Conservation (phyloP, 2,113 vertebrate genomes). For the Empidonax traillii region DNA sequence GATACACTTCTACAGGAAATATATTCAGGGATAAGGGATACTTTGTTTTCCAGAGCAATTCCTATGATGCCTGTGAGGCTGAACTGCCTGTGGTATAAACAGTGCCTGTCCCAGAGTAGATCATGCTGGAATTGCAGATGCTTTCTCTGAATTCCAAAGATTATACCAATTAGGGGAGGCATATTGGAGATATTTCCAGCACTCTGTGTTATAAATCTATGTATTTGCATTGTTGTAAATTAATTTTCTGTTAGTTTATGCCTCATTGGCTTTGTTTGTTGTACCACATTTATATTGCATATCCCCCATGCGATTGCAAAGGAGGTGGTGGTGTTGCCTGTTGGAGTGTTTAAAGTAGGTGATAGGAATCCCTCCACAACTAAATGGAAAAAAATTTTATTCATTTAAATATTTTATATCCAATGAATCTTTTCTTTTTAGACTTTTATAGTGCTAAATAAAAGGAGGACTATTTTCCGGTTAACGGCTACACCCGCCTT, state of each 20-base stretch:
- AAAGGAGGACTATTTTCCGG: constrained; percentile 91
- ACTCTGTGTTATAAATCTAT: neutral
- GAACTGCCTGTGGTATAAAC: neutral
- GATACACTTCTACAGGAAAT: neutral
- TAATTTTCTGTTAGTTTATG: neutral
- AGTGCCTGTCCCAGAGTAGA: neutral
- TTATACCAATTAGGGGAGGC: neutral
- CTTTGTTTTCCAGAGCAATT: neutral
- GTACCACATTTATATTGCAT: neutral
- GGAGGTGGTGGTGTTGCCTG: neutral
- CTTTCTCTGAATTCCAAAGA: neutral
- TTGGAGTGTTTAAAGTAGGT: neutral
- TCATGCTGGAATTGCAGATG: neutral
- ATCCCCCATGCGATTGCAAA: neutral
- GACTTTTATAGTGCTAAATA: constrained; percentile 96
- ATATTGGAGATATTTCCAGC: neutral
- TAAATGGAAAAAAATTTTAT: neutral
- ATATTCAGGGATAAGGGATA: neutral
- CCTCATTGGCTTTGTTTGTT: neutral
- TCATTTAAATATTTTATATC: neutral
- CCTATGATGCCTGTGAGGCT: neutral
- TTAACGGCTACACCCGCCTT: constrained; percentile 90
- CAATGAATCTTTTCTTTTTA: constrained; percentile 36
- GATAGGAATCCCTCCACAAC: neutral
- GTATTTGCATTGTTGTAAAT: neutral